phyloP scores from a whole-genome alignment of 2,113 vertebrate genomes.

The Glareola pratincola region DNA sequence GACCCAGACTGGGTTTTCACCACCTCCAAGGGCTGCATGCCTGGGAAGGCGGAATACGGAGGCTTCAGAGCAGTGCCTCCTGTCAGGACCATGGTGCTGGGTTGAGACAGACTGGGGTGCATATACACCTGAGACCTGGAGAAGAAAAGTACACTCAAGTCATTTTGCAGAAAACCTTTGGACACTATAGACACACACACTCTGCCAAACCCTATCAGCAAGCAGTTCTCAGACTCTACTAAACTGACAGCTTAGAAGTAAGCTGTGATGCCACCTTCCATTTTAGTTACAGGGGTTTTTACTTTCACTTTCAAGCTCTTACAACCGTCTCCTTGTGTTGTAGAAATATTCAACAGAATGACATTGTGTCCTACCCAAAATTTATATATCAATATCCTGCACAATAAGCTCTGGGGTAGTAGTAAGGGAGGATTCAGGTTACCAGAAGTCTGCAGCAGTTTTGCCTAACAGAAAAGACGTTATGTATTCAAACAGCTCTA shows the following conservation, averaged over 20 bases:
- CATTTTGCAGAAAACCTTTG: neutral
- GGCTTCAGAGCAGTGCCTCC: constrained; percentile 91
- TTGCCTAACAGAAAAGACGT: neutral
- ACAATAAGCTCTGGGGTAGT: neutral
- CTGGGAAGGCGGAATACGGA: constrained; percentile 91
- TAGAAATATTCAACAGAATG: neutral
- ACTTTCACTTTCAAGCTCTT: neutral
- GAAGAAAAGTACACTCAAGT: neutral
- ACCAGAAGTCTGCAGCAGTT: neutral
- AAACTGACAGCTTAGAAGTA: neutral
- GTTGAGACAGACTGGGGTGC: constrained; percentile 96
- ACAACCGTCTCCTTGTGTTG: neutral
- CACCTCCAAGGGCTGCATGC: constrained; percentile 95
- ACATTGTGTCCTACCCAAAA: neutral
- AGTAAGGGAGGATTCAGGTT: neutral
- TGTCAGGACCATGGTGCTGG: constrained; percentile 93
- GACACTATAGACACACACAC: neutral
- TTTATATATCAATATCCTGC: neutral
- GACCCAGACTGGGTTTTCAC: constrained; percentile 93
- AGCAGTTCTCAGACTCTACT: neutral
- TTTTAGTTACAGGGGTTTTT: neutral
- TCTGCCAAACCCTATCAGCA: neutral
- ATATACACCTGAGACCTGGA: constrained; percentile 96
- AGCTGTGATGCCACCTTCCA: neutral
- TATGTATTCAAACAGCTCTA: neutral